Evolutionary conservation across 2,113 vertebrate genomes (phyloP), one percentile per base, ranked within the genome.

Genomic region (Vidua macroura): DNA sequence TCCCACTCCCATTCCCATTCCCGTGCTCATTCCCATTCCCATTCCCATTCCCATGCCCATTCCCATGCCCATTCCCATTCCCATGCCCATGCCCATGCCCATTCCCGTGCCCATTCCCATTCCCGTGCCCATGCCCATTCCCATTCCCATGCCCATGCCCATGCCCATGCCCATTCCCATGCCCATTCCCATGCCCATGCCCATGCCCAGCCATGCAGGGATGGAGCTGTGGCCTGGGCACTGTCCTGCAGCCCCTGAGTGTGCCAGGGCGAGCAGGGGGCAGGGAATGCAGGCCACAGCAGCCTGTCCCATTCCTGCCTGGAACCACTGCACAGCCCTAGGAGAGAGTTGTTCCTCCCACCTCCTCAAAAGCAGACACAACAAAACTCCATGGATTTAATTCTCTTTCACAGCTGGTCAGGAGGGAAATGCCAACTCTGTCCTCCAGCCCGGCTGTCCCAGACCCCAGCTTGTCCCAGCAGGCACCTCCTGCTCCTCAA

Each of bases 341-440:
- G 19, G 33, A n/a, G 24, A 44, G 13, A 20, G 10, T 1, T 1
- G 0, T 1, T 31, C 10, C 39, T 53, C 56, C 53, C 46, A 6
- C 31, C 46, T 66, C 43, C 60, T 37, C 43, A 25, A n/a, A 2
- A 23, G 22, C 59, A 49, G 44, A 27, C 30, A 28, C 22, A 28
- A 1, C 8, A n/a, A 12, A 25, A 17, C 18, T 23, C 27, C 16
- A 18, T 30, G 52, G 16, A 28, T n/a, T 75, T 8, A 24, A 46
- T 24, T 58, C 43, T 86, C 22, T 73, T 48, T 53, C 55, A 25
- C 24, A 77, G 51, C 19, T 46, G 31, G 27, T 41, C 49, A 44
- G 66, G 49, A 76, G 43, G 25, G 11, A 84, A 70, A 74, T 37
- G 11, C 46, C 75, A 67, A 2, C 28, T 17, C 51, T 51, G 35